A percentile compares a stretch with the other conserved stretches of the same genome.
Evolutionary conservation across 2,797 vertebrate species (phyloP).

Genomic region (Trematomus bernacchii): DNA sequence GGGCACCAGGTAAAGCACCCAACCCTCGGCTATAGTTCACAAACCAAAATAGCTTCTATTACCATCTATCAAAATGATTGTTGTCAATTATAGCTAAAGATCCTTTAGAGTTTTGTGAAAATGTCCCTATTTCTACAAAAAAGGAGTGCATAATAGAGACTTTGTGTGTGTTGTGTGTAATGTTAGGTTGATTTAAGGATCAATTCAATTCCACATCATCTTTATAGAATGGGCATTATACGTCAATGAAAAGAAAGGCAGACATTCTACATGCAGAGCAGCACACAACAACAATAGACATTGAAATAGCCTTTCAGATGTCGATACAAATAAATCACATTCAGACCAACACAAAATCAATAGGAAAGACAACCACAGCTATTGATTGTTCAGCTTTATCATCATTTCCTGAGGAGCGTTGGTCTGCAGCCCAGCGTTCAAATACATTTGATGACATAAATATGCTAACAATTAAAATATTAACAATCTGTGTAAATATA

Average conservation of each 20-base stretch:
- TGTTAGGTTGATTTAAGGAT: conserved; percentile 28
- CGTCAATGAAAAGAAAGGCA: conserved; percentile 18
- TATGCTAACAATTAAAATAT: neutral
- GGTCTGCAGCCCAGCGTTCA: neutral
- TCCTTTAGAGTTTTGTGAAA: neutral
- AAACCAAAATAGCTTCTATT: conserved; percentile 46
- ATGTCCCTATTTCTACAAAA: conserved; percentile 1
- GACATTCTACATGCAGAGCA: conserved; percentile 11
- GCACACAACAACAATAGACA: conserved; percentile 33
- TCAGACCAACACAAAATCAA: conserved; percentile 27
- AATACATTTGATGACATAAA: neutral
- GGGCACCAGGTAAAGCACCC: conserved; percentile 44
- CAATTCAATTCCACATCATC: conserved; percentile 20
- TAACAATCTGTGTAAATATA: neutral
- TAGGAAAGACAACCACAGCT: neutral
- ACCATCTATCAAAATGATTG: conserved; percentile 55
- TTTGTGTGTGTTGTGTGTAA: conserved; percentile 9
- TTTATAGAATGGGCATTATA: conserved; percentile 1
- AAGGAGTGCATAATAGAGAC: neutral
- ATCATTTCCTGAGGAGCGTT: neutral
- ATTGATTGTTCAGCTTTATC: neutral
- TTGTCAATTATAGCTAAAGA: conserved; percentile 42
- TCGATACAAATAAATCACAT: conserved; percentile 27
- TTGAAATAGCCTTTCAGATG: conserved; percentile 28
- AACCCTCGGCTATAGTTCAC: conserved; percentile 56